These are phyloP conservation scores for Flexamia atlantica DNA, from an alignment of 2,888 invertebrate species.

Conservation along the genomic window DNA sequence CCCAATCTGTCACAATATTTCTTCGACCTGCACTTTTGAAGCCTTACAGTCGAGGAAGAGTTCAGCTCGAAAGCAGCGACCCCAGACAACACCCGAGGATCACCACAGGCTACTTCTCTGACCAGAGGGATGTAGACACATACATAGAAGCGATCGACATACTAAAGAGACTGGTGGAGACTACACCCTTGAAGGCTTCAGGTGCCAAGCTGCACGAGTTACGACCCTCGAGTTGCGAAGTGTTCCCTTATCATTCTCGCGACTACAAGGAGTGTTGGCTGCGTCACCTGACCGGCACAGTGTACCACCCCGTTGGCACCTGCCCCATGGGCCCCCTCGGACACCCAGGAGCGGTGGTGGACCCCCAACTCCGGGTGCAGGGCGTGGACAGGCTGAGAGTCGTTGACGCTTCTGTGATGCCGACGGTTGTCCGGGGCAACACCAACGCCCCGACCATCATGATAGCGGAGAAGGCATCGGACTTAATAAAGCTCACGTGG, in stretches of 20 bases:
- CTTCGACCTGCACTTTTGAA: conserved; percentile 69
- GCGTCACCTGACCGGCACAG: conserved; percentile 71
- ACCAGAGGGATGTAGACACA: conserved; percentile 65
- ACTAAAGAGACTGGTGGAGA: background rate
- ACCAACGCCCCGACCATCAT: conserved; percentile 78
- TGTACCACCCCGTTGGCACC: conserved; percentile 82
- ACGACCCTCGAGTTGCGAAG: background rate
- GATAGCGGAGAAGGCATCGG: too few relatives aligned
- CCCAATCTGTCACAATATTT: conserved; percentile 76
- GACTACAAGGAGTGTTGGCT: background rate
- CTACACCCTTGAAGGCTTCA: background rate
- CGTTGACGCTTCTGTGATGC: conserved; percentile 78
- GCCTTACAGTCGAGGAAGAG: conserved; percentile 68
- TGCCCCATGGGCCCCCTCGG: conserved; percentile 80
- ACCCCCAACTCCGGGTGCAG: conserved; percentile 76
- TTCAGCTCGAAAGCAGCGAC: conserved; percentile 66
- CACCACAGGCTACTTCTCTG: conserved; percentile 67
- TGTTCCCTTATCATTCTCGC: background rate
- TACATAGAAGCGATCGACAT: background rate
- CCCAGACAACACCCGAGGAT: conserved; percentile 68
- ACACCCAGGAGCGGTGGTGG: too few relatives aligned
- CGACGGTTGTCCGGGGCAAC: conserved; percentile 77
- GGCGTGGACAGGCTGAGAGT: conserved; percentile 78
- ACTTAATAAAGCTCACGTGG: too few relatives aligned
- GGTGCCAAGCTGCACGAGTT: background rate